Base-by-base conservation (phyloP, 1,140 invertebrate genomes). In the Sitophilus oryzae region DNA sequence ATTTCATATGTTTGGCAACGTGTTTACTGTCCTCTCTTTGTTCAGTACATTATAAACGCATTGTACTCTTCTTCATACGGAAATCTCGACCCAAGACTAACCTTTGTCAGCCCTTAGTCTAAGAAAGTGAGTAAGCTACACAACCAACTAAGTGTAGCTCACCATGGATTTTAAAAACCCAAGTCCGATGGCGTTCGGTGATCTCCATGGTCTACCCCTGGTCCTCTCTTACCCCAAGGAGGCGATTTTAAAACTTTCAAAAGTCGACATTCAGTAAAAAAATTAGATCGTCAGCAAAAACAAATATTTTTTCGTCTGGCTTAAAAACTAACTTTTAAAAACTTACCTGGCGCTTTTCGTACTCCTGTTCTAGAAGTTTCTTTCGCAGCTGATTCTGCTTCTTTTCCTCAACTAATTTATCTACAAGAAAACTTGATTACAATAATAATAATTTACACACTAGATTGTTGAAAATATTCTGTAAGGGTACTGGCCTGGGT, bases 121-220 rank as follows among this genome's bases (percentile, higher is more conserved):
- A n/a, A n/a, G n/a, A n/a, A n/a, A n/a, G n/a, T n/a, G 44, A 60
- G 51, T 48, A 58, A 58, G 58, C 61, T 58, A 62, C 61, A 60
- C 58, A 20, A 50, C 19, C 10, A n/a, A 16, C 19, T 20, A 42
- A 49, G 59, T 63, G 61, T 73, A 55, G 73, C 71, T 64, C 77
- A 83, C 82, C 82, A 84, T 76, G 54, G 82, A 84, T 65, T 82
- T 77, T 30, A 79, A 76, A 74, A 84, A 84, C 71, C 82, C 79
- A 58, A 77, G 67, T 61, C 82, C 82, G 59, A 83, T 73, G 60
- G 78, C 69, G 58, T 76, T 73, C 54, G 81, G 82, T 66, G 79
- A 78, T 65, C 81, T 75, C 82, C 82, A 83, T 62, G 73, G 74
- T 43, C 69, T 69, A 58, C 82, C 82, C 82, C 82, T 52, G 82